Evolutionary conservation across 2,797 vertebrate species (phyloP), one percentile per base, ranked within the genome.

Genomic region (Adrianichthys oophorus): DNA sequence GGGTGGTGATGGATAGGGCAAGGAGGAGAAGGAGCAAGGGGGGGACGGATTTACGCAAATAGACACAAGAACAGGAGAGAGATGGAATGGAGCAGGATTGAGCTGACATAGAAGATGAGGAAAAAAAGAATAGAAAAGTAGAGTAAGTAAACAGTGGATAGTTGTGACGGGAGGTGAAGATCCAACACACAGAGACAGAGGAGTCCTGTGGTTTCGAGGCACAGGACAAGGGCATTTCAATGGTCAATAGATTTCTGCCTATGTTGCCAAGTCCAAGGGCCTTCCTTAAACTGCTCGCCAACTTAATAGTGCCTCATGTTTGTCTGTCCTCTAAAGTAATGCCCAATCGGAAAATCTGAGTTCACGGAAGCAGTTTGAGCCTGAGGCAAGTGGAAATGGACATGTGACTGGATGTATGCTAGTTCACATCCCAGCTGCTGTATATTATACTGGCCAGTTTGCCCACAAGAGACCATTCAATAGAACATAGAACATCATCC

Each of bases 261-360:
- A 79, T 79, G 68, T 78, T 86, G 87, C 83, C 72, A 56, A 75
- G 78, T 79, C 80, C 80, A 77, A 71, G 62, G 66, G 68, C 76
- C 67, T 84, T 74, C 76, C 67, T 84, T 74, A 78, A 70, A 84
- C 83, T 90, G 70, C 66, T 58, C 26, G 85, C 82, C 83, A 87
- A 85, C 84, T 81, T 89, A 87, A 90, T 87, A 88, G 85, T 61
- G 78, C 79, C 83, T 90, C 82, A 76, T 90, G 85, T 90, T 86
- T 88, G 80, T 86, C 85, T 87, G 86, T 88, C 84, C 86, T 89
- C 77, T 84, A 84, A 87, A 87, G 87, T 85, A 83, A 87, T 85
- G 85, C 79, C 85, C 80, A 77, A 66, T 80, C 79, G 21, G 71
- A 83, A 79, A 76, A 66, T 80, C 79, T 24, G 71, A 83, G 80